These are phyloP conservation scores for Trachelipus rathkii DNA, from an alignment of 1,140 invertebrate genomes.

Conservation along the genomic window DNA sequence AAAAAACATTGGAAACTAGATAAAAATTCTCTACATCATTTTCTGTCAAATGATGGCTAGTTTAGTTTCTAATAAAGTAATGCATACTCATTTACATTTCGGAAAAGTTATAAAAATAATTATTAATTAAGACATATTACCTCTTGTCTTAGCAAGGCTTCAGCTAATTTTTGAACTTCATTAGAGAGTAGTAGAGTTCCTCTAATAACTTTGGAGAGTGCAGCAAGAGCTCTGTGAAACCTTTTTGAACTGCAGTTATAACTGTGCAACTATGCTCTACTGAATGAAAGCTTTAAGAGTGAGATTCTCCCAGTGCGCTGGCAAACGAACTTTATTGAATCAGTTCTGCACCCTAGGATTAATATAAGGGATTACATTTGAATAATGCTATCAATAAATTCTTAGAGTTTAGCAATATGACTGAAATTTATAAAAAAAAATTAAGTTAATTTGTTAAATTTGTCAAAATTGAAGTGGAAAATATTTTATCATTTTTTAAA, in stretches of 20 bases:
- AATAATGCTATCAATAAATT: background rate
- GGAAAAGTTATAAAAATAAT: background rate
- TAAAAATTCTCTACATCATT: too few relatives aligned
- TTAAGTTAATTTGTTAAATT: too few relatives aligned
- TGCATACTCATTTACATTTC: too few relatives aligned
- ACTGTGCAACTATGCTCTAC: conserved; percentile 58
- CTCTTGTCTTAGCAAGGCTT: conserved; percentile 58
- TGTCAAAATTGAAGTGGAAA: too few relatives aligned
- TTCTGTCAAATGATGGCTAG: too few relatives aligned
- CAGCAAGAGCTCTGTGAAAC: conserved; percentile 59
- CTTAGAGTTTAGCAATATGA: too few relatives aligned
- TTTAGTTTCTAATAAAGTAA: too few relatives aligned
- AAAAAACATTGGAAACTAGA: too few relatives aligned
- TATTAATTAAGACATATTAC: conserved; percentile 12
- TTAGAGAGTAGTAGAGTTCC: conserved; percentile 56
- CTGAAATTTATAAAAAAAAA: too few relatives aligned
- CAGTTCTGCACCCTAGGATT: conserved; percentile 43
- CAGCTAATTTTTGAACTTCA: conserved; percentile 56
- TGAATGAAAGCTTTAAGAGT: conserved; percentile 56
- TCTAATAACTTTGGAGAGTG: conserved; percentile 61
- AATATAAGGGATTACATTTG: background rate
- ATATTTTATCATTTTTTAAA: too few relatives aligned
- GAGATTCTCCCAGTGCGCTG: conserved; percentile 46
- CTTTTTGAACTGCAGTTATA: conserved; percentile 53
- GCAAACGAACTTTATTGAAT: conserved; percentile 46